Evolutionary conservation across 1,140 invertebrate species (phyloP), one percentile per base, ranked within the genome.

Genomic region (Wasmannia auropunctata): DNA sequence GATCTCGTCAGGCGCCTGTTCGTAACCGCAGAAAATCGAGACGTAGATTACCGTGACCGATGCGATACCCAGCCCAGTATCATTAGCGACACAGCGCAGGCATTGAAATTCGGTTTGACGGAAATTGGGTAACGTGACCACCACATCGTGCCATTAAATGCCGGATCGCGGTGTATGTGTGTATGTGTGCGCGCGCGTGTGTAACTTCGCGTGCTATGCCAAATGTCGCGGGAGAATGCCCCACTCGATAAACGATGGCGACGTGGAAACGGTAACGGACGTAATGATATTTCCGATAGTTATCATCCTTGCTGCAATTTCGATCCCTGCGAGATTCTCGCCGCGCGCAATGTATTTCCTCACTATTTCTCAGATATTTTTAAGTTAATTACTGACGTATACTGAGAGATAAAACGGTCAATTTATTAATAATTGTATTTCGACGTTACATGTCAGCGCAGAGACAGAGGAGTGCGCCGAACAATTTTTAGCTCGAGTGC

Each of bases 101-200:
- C 67, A 80, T 63, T 43, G 74, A 87, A 84, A 88, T 88, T 87
- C 70, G 56, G 85, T 88, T 88, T 86, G 58, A 63, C 65, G 56
- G 80, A 88, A 89, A 89, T 89, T 89, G 85, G 75, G 60, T 89
- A 89, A 89, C 87, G 83, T 62, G 77, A 86, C 74, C 87, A 46
- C 54, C 62, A n/a, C n/a, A 40, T 88, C 60, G 54, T 60, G 31
- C 83, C 19, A 46, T 85, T 88, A 86, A 89, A 89, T 69, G 85
- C 69, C 58, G 40, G 28, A 1, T 28, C 25, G n/a, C 37, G 37
- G 28, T 65, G n/a, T n/a, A n/a, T n/a, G n/a, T n/a, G n/a, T n/a
- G n/a, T n/a, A n/a, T n/a, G n/a, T n/a, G n/a, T n/a, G n/a, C n/a
- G n/a, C n/a, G n/a, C n/a, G n/a, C n/a, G n/a, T n/a, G 60, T 72